A percentile compares a stretch with the other conserved stretches of the same genome.
Conservation (phyloP, 1,140 invertebrate species). For the Euschistus heros region DNA sequence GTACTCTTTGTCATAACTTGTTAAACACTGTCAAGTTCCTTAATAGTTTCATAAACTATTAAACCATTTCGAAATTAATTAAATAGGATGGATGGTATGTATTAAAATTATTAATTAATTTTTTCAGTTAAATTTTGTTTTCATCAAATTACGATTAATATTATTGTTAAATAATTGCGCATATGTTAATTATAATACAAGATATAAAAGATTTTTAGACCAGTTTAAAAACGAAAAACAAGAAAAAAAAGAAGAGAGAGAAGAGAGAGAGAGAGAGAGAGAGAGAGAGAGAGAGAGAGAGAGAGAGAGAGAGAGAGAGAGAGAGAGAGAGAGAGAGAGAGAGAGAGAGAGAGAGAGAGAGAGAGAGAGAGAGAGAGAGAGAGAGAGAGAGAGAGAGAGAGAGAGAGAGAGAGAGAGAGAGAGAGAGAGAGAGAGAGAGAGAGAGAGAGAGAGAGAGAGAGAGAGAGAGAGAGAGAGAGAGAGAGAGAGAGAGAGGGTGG, state of each 20-base stretch:
- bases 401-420: not conserved
- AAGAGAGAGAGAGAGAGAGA: not conserved
- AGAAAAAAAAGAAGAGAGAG: not conserved
- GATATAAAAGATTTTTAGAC: too few species aligned
- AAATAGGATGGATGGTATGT: too few species aligned
- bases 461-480: not conserved
- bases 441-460: not conserved
- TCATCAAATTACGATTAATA: too few species aligned
- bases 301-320: not conserved
- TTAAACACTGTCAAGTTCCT: too few species aligned
- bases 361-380: not conserved
- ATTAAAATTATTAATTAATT: too few species aligned
- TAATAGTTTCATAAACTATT: too few species aligned
- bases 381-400: not conserved
- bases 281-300: conserved; percentile 7
- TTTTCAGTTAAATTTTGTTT: too few species aligned
- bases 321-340: not conserved
- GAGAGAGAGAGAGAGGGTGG: not conserved
- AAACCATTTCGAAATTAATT: too few species aligned
- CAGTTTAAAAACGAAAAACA: not conserved
- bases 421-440: not conserved
- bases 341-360: not conserved
- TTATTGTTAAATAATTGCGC: too few species aligned
- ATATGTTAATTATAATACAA: too few species aligned
- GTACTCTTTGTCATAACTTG: too few species aligned